These are phyloP conservation scores for Trypoxylus dichotomus DNA, from an alignment of 1,140 invertebrate genomes.

Conservation along the genomic window DNA sequence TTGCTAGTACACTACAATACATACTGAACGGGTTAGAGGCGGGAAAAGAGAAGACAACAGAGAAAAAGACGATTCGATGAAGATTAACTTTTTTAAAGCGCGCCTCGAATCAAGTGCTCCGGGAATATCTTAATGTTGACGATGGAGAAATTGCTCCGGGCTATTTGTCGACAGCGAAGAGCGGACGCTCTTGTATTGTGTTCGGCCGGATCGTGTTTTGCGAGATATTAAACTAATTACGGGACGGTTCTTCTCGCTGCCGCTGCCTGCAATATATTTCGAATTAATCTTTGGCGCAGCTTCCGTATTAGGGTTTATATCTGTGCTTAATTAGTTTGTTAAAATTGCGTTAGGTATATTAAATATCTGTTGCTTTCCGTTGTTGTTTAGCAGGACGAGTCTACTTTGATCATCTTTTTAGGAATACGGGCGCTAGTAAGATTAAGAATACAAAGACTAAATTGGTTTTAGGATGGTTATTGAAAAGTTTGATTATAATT, in stretches of 20 bases:
- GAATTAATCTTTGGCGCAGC: not conserved
- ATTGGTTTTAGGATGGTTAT: no score
- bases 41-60: no score
- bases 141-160: conserved; percentile 8
- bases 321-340: not conserved
- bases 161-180: not conserved
- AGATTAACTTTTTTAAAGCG: no score
- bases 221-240: not conserved
- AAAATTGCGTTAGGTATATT: not conserved
- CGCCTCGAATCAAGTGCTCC: not conserved
- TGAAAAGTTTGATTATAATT: no score
- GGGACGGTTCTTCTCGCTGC: not conserved
- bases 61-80: no score
- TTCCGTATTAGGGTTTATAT: not conserved
- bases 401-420: no score
- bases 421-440: no score
- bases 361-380: not conserved
- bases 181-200: not conserved
- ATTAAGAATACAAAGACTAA: no score
- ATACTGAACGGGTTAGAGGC: no score
- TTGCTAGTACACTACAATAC: no score
- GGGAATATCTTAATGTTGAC: not conserved
- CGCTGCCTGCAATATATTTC: not conserved
- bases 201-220: not conserved
- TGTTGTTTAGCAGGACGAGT: no score